A percentile compares a stretch with the other conserved stretches of the same genome.
These are phyloP conservation scores for Odontamblyopus lacepedii DNA, from an alignment of 2,797 vertebrate species.

Conservation along the genomic window DNA sequence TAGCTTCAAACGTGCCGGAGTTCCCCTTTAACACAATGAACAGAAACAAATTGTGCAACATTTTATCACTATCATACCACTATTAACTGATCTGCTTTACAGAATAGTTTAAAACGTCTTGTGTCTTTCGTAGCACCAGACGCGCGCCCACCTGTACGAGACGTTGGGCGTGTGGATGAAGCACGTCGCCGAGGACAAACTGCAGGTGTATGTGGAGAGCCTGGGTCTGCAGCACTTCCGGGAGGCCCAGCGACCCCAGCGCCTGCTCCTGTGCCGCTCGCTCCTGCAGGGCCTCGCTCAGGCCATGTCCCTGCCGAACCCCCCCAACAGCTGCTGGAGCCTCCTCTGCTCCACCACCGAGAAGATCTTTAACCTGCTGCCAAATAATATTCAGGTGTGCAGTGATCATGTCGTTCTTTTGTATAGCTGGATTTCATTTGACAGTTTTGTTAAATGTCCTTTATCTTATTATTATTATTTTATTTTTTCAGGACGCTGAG, in stretches of 20 bases:
- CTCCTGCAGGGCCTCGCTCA: conserved; percentile 83
- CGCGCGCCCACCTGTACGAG: conserved; percentile 80
- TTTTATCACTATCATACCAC: no score
- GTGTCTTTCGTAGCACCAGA: conserved; percentile 70
- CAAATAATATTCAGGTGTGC: conserved; percentile 83
- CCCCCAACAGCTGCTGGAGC: conserved; percentile 85
- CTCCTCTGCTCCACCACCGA: conserved; percentile 81
- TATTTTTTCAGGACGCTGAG: conserved; percentile 75
- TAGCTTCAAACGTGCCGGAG: no score
- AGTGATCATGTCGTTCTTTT: not conserved
- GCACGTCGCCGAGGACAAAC: conserved; percentile 89
- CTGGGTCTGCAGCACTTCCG: conserved; percentile 84
- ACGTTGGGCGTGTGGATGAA: conserved; percentile 88
- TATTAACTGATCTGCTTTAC: no score
- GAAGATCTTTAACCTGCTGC: conserved; percentile 86
- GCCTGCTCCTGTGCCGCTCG: conserved; percentile 66
- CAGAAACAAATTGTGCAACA: no score
- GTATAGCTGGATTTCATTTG: not conserved
- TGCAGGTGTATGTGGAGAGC: conserved; percentile 82
- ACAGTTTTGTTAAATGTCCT: not conserved
- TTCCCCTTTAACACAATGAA: no score
- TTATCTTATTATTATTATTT: not conserved
- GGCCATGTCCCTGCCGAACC: conserved; percentile 88
- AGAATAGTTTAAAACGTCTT: not conserved
- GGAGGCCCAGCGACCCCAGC: conserved; percentile 45